phyloP scores from a whole-genome alignment of 2,113 vertebrate species.

The Mastomys coucha region DNA sequence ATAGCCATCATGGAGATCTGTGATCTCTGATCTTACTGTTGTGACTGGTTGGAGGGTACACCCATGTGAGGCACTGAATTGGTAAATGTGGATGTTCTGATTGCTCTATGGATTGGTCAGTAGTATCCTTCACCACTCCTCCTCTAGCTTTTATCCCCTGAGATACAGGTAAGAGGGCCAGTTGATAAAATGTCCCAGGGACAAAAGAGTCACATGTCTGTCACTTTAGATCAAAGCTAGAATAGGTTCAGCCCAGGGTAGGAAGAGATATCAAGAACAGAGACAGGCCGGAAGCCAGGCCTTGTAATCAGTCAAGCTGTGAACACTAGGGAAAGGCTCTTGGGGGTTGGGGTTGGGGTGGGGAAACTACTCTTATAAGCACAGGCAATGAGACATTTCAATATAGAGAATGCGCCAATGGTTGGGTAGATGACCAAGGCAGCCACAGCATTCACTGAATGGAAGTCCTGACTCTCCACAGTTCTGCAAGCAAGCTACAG shows the following conservation, averaged over 20 bases:
- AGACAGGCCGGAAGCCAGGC: background rate
- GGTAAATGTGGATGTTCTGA: background rate
- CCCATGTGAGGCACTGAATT: background rate
- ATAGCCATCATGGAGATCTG: background rate
- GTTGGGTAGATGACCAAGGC: background rate
- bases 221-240: background rate
- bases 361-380: background rate
- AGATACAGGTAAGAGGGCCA: background rate
- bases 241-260: background rate
- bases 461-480: background rate
- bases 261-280: background rate
- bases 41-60: background rate
- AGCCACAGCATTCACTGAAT: background rate
- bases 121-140: background rate
- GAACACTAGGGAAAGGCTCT: background rate
- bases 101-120: no score
- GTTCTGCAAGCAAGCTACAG: background rate
- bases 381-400: background rate
- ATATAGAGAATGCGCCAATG: background rate
- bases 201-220: background rate
- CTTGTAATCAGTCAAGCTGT: background rate
- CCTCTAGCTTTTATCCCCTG: no score
- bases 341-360: background rate
- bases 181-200: background rate
- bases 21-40: background rate